Percentiles rank a stretch among this genome's conserved stretches.
phyloP scores from a whole-genome alignment of 2,888 invertebrate species.

The Drosophila kambysellisi region DNA sequence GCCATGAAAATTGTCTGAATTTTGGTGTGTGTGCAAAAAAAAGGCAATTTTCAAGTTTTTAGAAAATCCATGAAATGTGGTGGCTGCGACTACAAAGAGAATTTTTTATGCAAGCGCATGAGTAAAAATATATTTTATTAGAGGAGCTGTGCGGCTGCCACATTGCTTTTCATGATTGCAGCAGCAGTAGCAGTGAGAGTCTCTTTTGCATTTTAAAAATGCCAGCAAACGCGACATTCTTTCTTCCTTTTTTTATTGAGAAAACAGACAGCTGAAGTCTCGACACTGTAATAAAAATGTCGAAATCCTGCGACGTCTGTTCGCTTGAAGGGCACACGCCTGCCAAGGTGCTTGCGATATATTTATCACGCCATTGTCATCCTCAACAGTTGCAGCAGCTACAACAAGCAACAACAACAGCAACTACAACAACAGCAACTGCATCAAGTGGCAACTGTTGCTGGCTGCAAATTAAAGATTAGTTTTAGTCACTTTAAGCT shows the following conservation, averaged over 20 bases:
- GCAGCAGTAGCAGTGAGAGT: constrained; percentile 5
- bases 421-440: neutral
- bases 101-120: constrained; percentile 65
- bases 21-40: constrained; percentile 23
- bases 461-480: constrained; percentile 25
- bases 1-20: constrained; percentile 55
- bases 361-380: constrained; percentile 65
- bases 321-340: constrained; percentile 37
- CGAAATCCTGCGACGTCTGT: constrained; percentile 52
- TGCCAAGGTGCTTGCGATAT: constrained; percentile 62
- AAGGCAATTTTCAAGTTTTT: constrained; percentile 62
- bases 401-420: constrained; percentile 6
- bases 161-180: constrained; percentile 25
- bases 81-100: constrained; percentile 60
- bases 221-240: constrained; percentile 52
- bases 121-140: constrained; percentile 72
- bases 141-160: constrained; percentile 32
- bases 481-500: neutral
- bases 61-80: constrained; percentile 70
- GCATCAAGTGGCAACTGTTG: constrained; percentile 49
- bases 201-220: constrained; percentile 59
- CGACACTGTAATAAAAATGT: constrained; percentile 69
- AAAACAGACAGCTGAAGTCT: constrained; percentile 24
- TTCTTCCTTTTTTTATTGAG: constrained; percentile 25
- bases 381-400: constrained; percentile 16